Conservation (phyloP, 2,797 vertebrate genomes). For the Coilia nasus region DNA sequence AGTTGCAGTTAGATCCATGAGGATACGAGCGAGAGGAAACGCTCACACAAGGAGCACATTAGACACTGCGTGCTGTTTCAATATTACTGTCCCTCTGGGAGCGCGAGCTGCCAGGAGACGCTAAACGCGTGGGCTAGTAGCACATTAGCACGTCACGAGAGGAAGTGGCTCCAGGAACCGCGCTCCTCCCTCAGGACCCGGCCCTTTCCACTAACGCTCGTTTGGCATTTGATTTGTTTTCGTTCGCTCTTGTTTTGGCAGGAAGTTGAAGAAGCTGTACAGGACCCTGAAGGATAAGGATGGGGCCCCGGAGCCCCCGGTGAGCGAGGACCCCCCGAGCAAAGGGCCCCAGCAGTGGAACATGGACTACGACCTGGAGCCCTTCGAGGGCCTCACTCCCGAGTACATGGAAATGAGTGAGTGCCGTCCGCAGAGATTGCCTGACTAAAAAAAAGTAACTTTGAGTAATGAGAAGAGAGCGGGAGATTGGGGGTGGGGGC, state of each 20-base stretch:
- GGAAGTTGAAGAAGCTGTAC: constrained; percentile 80
- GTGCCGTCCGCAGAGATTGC: constrained; percentile 51
- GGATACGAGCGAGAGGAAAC: too few species aligned
- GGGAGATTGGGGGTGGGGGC: not conserved
- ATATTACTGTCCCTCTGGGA: not conserved
- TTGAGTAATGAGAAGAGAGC: not conserved
- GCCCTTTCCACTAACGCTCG: not conserved
- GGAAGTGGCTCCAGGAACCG: not conserved
- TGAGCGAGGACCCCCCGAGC: constrained; percentile 71
- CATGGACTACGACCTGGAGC: constrained; percentile 87
- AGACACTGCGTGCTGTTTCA: not conserved
- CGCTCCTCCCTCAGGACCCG: not conserved
- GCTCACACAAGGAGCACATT: not conserved
- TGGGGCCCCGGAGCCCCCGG: constrained; percentile 58
- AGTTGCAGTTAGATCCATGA: too few species aligned
- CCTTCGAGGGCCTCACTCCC: constrained; percentile 92
- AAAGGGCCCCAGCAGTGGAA: constrained; percentile 89
- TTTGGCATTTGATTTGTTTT: not conserved
- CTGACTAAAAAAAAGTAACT: not conserved
- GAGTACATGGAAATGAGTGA: constrained; percentile 99
- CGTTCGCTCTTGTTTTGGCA: constrained; percentile 42
- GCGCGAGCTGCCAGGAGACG: not conserved
- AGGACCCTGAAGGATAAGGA: constrained; percentile 88
- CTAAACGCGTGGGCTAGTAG: not conserved
- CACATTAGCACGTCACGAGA: not conserved